These are phyloP conservation scores for Sula dactylatra DNA, from an alignment of 2,113 vertebrate species.

Conservation along the genomic window DNA sequence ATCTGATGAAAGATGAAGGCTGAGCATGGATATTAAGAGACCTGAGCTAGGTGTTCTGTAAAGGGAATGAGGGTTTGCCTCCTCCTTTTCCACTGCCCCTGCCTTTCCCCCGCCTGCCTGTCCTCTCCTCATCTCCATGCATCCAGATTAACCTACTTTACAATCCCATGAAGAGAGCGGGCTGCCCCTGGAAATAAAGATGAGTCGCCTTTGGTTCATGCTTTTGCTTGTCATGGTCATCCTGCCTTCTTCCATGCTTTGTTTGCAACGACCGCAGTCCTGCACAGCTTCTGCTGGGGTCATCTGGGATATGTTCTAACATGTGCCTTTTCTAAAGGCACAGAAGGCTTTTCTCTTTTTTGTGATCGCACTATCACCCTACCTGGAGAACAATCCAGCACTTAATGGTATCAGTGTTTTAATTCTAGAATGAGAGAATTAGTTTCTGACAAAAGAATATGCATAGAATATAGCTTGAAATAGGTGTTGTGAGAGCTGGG, in stretches of 20 bases:
- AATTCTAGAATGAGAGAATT: not conserved
- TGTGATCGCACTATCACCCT: not conserved
- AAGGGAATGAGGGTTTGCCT: not conserved
- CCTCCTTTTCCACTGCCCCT: not conserved
- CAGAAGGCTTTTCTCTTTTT: not conserved
- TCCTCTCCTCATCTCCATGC: not conserved
- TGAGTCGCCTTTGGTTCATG: not conserved
- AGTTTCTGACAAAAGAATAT: not conserved
- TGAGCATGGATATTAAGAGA: fast-evolving
- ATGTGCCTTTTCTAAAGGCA: not conserved
- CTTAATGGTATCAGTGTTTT: not conserved
- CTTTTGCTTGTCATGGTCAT: not conserved
- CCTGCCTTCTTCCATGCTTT: not conserved
- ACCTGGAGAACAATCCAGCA: not conserved
- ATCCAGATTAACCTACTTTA: not conserved
- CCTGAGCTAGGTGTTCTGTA: not conserved
- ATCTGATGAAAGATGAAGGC: not conserved
- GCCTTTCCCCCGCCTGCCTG: not conserved
- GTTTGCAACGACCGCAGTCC: not conserved
- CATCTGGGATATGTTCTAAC: not conserved
- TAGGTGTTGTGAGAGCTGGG: not conserved
- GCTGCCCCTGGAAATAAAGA: not conserved
- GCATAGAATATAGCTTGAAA: not conserved
- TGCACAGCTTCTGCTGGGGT: not conserved
- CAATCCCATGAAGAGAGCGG: not conserved